Evolutionary conservation across 1,140 invertebrate species (phyloP), one percentile per base, ranked within the genome.

Genomic region (Lepidurus apus): DNA sequence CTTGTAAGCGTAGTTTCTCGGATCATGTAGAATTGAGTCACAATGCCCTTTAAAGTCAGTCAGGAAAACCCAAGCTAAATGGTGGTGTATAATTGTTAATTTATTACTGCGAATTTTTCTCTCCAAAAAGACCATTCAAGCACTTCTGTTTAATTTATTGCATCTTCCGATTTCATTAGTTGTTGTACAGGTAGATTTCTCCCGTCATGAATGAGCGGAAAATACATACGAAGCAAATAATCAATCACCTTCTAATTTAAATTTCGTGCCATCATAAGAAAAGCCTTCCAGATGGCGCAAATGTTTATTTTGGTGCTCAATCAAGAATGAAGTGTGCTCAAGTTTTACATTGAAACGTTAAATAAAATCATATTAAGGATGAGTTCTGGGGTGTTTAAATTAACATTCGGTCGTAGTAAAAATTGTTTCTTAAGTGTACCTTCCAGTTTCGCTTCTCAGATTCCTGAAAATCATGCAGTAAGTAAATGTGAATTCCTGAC

Each of bases 11-110:
- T 4, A 77, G 42, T 45, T 24, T 77, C 24, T 21, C 9, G 75
- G 43, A 77, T 17, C 75, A 42, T 1, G 44, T 42, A 47, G 47
- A 77, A 45, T 21, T 21, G 9, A 45, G 43, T 26, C 43, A 77
- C 75, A 77, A 47, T 47, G 42, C 21, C 44, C 75, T 45, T 44
- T 77, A 44, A 77, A 77, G 43, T 10, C 13, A 75, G 75, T 43
- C 75, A 45, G 42, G 11, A 21, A 77, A 45, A 44, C 43, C 75
- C 42, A 13, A 65, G 6, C 7, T 65, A 65, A 65, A 65, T 21
- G 53, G n/a, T 7, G 53, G 21, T 65, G 53, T 65, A 65, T 65
- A 65, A 21, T 65, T 65, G 53, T 65, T 65, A 65, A 65, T 65
- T 65, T 65, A 65, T 65, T 65, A 65, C 17, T 65, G 53, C 13